phyloP scores from a whole-genome alignment of 2,113 vertebrate genomes.

The Sphaerodactylus townsendi region DNA sequence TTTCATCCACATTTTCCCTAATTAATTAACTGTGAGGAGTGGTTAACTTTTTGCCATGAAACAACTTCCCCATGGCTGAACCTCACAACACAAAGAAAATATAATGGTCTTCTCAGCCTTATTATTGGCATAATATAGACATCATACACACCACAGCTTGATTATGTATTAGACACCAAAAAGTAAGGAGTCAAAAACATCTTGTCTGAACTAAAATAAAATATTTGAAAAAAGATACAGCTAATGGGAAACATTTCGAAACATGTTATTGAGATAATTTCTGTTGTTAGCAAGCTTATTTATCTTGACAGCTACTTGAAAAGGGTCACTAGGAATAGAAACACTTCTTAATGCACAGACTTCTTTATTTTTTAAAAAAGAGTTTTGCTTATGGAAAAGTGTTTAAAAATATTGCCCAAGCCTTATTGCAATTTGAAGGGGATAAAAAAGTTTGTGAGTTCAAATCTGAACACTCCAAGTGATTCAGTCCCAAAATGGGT shows the following conservation, averaged over 20 bases:
- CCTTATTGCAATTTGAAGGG: conserved; percentile 30
- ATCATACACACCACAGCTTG: too few relatives aligned
- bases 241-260: conserved; percentile 7
- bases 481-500: conserved; percentile 40
- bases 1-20: too few relatives aligned
- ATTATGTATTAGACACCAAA: neutral
- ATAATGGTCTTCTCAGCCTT: too few relatives aligned
- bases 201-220: conserved; percentile 3
- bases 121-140: too few relatives aligned
- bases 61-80: too few relatives aligned
- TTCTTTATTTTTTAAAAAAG: neutral
- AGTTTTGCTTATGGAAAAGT: conserved; percentile 20
- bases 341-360: neutral
- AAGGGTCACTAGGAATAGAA: neutral
- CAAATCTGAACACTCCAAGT: conserved; percentile 44
- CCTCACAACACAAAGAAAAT: too few relatives aligned
- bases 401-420: conserved; percentile 31
- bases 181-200: conserved; percentile 8
- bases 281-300: neutral
- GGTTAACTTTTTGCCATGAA: too few relatives aligned
- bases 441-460: neutral
- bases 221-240: neutral
- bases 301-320: conserved; percentile 3
- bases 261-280: conserved; percentile 18
- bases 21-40: too few relatives aligned